These are phyloP conservation scores for Drosophila repleta DNA, from an alignment of 1,140 invertebrate species.

Conservation along the genomic window DNA sequence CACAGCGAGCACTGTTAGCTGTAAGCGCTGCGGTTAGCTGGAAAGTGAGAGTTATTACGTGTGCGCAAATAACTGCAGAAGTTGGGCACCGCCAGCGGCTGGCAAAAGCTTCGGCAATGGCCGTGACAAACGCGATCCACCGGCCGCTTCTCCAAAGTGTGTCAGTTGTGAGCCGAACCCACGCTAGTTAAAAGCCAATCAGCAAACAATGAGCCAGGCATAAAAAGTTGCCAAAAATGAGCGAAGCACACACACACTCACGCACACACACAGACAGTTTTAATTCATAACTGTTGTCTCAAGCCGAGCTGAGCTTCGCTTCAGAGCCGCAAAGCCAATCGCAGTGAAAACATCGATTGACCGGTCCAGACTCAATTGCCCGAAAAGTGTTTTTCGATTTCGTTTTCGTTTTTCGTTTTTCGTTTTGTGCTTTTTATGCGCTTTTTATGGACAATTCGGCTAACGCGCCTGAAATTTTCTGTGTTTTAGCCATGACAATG, in stretches of 20 bases:
- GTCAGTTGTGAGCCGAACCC: conserved; percentile 52
- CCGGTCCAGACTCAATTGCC: conserved; percentile 47
- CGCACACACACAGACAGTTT: not conserved
- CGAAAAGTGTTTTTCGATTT: conserved; percentile 28
- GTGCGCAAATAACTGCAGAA: conserved; percentile 62
- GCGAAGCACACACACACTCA: not conserved
- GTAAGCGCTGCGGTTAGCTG: conserved; percentile 29
- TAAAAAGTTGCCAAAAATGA: conserved; percentile 60
- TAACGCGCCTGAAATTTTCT: conserved; percentile 46
- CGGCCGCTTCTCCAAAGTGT: conserved; percentile 39
- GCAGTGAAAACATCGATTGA: conserved; percentile 57
- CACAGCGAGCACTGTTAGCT: conserved; percentile 19
- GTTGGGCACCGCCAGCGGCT: conserved; percentile 5
- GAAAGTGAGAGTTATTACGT: conserved; percentile 80
- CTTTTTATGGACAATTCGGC: conserved; percentile 14
- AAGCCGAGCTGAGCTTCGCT: conserved; percentile 20
- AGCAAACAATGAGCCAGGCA: conserved; percentile 45
- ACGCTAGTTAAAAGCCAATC: conserved; percentile 27
- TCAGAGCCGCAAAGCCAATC: conserved; percentile 39
- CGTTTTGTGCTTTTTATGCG: conserved; percentile 3
- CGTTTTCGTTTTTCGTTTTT: conserved; percentile 8
- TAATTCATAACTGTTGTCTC: not conserved
- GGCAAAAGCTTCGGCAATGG: conserved; percentile 31
- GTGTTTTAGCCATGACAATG: conserved; percentile 69
- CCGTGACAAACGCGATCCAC: conserved; percentile 4